Evolutionary conservation across 2,888 invertebrate species (phyloP), one percentile per base, ranked within the genome.

Genomic region (Spodoptera picta): DNA sequence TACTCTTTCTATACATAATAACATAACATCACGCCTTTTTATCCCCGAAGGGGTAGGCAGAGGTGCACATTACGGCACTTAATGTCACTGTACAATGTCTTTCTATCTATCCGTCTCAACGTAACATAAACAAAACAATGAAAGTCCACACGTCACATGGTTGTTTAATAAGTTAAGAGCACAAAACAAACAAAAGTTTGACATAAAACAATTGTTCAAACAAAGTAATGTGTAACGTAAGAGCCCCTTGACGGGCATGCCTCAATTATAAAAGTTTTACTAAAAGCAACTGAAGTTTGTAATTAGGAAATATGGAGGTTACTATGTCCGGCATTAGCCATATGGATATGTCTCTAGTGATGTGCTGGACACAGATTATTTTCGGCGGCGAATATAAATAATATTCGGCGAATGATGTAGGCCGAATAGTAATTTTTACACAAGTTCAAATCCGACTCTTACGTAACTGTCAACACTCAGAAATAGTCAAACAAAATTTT

Each of bases 261-360:
- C 43, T 79, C 60, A 72, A 76, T 62, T 73, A 72, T 47, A 43
- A 61, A 63, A 77, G 60, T 68, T 73, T 63, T 47, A 47, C 60
- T 77, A 68, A 73, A 79, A 78, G 68, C 80, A 48, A 61, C 50
- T 10, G 24, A 27, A 36, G 43, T 57, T 57, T 43, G 62, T 74
- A 78, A 78, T 78, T 77, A 80, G 42, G 48, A 74, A 57, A 69
- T 67, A 72, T 74, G 41, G 46, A 51, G 49, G 60, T 62, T 61
- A 66, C 14, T 43, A 62, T 45, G 67, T 48, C 57, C 36, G 52
- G 49, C 55, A 44, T 42, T 55, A 56, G 41, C 36, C 5, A 46
- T 7, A 10, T 44, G 11, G 24, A 23, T n/a, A 55, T 36, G 36
- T 36, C 9, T 36, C 14, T 31, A 64, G 49, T 71, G 46, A 46